Percentiles rank a stretch among this genome's conserved stretches.
Conservation (phyloP, 2,888 invertebrate species). For the Scrobipalpa costella region DNA sequence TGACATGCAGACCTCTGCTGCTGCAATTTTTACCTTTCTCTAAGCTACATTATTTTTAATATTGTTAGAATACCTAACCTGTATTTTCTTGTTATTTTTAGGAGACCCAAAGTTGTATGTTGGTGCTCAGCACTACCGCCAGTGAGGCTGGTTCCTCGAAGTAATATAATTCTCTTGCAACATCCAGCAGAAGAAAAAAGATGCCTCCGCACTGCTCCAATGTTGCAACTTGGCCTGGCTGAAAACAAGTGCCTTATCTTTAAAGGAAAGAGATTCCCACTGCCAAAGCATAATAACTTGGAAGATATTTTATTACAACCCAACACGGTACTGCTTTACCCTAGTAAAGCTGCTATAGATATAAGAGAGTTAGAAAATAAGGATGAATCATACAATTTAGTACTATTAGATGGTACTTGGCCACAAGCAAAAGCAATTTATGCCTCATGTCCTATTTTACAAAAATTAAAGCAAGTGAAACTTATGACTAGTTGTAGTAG, state of each 20-base stretch:
- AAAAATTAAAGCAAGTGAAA: slow-evolving; percentile 90
- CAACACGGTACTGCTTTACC: slow-evolving; percentile 90
- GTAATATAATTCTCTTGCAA: slow-evolving; percentile 90
- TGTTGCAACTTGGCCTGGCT: slow-evolving; percentile 89
- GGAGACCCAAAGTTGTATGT: slow-evolving; percentile 92
- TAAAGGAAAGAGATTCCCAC: slow-evolving; percentile 93
- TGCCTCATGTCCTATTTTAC: slow-evolving; percentile 88
- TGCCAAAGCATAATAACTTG: slow-evolving; percentile 83
- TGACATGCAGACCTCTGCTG: too few species aligned
- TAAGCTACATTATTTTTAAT: not conserved
- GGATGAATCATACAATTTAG: slow-evolving; percentile 84
- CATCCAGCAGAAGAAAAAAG: slow-evolving; percentile 97
- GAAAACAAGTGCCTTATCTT: slow-evolving; percentile 88
- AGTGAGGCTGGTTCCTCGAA: slow-evolving; percentile 84
- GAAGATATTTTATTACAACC: slow-evolving; percentile 83
- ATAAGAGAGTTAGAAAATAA: slow-evolving; percentile 78
- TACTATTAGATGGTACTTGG: slow-evolving; percentile 97
- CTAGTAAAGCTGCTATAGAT: slow-evolving; percentile 87
- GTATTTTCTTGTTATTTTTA: slow-evolving; percentile 66
- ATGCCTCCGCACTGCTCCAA: slow-evolving; percentile 93
- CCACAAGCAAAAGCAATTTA: slow-evolving; percentile 96
- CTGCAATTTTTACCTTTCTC: too few species aligned
- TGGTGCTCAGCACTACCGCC: slow-evolving; percentile 93
- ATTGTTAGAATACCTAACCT: too few species aligned
- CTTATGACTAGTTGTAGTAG: slow-evolving; percentile 86